phyloP scores from a whole-genome alignment of 2,113 vertebrate genomes.

The Varanus komodoensis region DNA sequence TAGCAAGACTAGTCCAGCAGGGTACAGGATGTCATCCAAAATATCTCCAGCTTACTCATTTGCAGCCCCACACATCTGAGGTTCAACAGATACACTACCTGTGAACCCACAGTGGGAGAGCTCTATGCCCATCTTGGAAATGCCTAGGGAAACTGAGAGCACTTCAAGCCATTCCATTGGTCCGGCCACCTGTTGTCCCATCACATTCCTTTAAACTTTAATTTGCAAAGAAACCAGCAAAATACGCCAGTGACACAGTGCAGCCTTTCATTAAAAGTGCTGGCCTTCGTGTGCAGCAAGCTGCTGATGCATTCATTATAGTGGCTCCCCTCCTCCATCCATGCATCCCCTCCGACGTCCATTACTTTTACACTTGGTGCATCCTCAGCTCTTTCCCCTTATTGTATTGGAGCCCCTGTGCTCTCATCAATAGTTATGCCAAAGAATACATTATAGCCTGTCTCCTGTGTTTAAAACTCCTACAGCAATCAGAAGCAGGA shows the following conservation, averaged over 20 bases:
- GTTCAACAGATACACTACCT: not conserved
- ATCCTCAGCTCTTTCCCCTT: slow-evolving; percentile 18
- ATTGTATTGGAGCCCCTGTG: not conserved
- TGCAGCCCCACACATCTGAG: not conserved
- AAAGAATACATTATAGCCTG: not conserved
- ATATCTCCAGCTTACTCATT: not conserved
- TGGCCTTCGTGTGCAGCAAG: not conserved
- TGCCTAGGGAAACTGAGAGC: fast-evolving
- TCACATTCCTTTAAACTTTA: slow-evolving; percentile 44
- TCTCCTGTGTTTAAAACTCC: slow-evolving; percentile 24
- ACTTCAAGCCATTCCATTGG: not conserved
- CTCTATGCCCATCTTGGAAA: not conserved
- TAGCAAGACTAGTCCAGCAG: not conserved
- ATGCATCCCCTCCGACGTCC: slow-evolving; percentile 4
- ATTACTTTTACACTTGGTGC: not conserved
- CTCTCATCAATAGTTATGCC: not conserved
- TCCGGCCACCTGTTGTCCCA: not conserved
- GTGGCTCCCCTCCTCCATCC: slow-evolving; percentile 12
- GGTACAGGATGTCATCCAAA: not conserved
- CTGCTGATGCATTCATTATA: slow-evolving; percentile 56
- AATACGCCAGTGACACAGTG: slow-evolving; percentile 24
- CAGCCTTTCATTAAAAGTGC: slow-evolving; percentile 57
- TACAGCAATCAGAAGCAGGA: slow-evolving; percentile 41
- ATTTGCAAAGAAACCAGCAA: slow-evolving; percentile 9
- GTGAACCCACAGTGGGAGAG: not conserved